Conservation (phyloP, 2,888 invertebrate species). For the Sesia bembeciformis region DNA sequence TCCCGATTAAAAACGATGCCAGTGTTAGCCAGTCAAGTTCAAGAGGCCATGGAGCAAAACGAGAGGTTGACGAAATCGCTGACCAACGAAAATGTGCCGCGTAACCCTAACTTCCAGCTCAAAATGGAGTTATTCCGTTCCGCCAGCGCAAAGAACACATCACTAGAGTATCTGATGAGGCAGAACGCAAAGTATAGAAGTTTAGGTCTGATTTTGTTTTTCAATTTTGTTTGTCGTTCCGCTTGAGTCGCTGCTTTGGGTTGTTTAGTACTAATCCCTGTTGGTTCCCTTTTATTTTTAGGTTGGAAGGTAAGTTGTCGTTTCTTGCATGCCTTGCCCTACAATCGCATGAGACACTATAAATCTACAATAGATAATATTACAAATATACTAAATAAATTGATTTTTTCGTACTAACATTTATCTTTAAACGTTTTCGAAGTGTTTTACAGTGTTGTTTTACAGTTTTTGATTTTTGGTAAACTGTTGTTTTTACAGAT, state of each 20-base stretch:
- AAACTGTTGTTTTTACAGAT: no score
- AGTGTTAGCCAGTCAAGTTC: constrained; percentile 80
- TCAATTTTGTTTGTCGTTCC: constrained; percentile 10
- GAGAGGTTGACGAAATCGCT: constrained; percentile 70
- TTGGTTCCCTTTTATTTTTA: constrained; percentile 8
- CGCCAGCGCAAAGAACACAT: constrained; percentile 66
- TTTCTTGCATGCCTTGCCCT: not conserved
- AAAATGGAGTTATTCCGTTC: constrained; percentile 70
- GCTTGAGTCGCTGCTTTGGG: constrained; percentile 27
- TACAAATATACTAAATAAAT: no score
- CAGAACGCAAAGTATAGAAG: constrained; percentile 69
- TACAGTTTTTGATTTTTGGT: no score
- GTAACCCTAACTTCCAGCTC: constrained; percentile 54
- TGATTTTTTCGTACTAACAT: no score
- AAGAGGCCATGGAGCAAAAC: constrained; percentile 75
- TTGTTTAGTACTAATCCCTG: constrained; percentile 30
- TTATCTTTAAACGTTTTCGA: no score
- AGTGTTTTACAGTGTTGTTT: no score
- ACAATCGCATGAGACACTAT: no score
- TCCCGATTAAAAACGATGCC: constrained; percentile 82
- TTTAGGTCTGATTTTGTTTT: constrained; percentile 66
- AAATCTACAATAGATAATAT: no score
- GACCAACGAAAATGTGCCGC: constrained; percentile 58
- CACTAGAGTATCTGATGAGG: constrained; percentile 64
- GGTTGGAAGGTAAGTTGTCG: constrained; percentile 18